Evolutionary conservation across 2,113 vertebrate species (phyloP).

Genomic region (Hassar affinis): DNA sequence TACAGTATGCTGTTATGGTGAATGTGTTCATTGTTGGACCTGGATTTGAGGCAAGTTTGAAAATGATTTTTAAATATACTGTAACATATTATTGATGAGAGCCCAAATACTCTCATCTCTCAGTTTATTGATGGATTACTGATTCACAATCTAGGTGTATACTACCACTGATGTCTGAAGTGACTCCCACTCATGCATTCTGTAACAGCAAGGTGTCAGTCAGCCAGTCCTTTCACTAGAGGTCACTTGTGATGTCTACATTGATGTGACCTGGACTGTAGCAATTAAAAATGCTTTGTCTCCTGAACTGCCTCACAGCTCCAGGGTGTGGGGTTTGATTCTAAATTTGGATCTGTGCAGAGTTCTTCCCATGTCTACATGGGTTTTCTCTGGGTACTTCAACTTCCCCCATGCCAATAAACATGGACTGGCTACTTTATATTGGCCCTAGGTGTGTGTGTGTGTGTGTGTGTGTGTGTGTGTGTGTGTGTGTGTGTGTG

Average conservation of each 20-base stretch:
- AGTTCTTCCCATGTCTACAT: not conserved
- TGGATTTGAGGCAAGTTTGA: too few species aligned
- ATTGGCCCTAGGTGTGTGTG: not conserved
- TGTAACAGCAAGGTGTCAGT: not conserved
- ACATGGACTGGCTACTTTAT: not conserved
- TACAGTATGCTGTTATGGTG: too few species aligned
- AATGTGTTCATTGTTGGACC: too few species aligned
- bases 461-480: not conserved
- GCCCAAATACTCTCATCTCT: not conserved
- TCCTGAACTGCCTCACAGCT: not conserved
- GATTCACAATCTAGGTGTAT: not conserved
- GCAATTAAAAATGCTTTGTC: not conserved
- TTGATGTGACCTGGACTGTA: not conserved
- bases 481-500: conserved; percentile 12
- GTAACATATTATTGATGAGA: not conserved
- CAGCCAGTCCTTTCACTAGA: not conserved
- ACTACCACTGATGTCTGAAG: too few species aligned
- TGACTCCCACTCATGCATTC: not conserved
- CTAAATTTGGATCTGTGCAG: not conserved
- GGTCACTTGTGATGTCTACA: not conserved
- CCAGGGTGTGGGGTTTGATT: not conserved
- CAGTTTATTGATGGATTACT: not conserved
- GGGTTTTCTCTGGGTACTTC: not conserved
- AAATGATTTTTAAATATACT: too few species aligned
- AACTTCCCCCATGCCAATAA: not conserved